Evolutionary conservation across 2,888 invertebrate genomes (phyloP).

Genomic region (Campaea margaritaria): DNA sequence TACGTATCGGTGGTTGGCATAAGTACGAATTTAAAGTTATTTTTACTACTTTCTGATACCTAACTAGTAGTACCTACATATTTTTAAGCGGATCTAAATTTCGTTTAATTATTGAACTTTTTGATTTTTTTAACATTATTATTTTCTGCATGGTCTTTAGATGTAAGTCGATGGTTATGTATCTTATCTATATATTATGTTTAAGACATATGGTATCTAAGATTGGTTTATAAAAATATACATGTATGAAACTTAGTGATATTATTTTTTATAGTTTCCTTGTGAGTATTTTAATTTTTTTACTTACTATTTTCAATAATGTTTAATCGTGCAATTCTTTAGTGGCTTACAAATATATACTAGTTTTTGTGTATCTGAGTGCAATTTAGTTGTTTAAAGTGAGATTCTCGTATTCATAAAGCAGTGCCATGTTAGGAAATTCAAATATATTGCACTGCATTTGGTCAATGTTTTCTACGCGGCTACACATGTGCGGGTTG

Average conservation of each 20-base stretch:
- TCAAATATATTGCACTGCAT: constrained; percentile 50
- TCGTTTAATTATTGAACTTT: not conserved
- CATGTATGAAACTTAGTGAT: constrained; percentile 12
- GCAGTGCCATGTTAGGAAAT: constrained; percentile 71
- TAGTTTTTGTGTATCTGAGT: constrained; percentile 42
- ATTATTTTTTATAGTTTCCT: constrained; percentile 4
- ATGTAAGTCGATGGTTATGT: constrained; percentile 29
- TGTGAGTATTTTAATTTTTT: constrained; percentile 6
- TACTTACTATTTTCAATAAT: not conserved
- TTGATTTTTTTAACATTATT: not conserved
- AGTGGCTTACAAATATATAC: not conserved
- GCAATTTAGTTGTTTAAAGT: constrained; percentile 65
- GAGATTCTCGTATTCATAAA: constrained; percentile 52
- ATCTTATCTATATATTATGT: constrained; percentile 7
- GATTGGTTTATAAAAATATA: constrained; percentile 18
- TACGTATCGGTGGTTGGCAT: constrained; percentile 46
- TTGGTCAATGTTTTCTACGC: constrained; percentile 48
- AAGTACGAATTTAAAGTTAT: constrained; percentile 39
- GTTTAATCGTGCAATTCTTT: constrained; percentile 4
- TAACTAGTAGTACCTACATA: constrained; percentile 11
- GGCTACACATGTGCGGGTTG: constrained; percentile 21
- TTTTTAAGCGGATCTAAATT: constrained; percentile 4
- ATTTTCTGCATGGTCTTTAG: constrained; percentile 10
- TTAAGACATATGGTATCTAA: constrained; percentile 13
- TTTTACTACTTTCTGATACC: constrained; percentile 24